Base-by-base conservation (phyloP, 2,888 invertebrate genomes). In the Achlya flavicornis region DNA sequence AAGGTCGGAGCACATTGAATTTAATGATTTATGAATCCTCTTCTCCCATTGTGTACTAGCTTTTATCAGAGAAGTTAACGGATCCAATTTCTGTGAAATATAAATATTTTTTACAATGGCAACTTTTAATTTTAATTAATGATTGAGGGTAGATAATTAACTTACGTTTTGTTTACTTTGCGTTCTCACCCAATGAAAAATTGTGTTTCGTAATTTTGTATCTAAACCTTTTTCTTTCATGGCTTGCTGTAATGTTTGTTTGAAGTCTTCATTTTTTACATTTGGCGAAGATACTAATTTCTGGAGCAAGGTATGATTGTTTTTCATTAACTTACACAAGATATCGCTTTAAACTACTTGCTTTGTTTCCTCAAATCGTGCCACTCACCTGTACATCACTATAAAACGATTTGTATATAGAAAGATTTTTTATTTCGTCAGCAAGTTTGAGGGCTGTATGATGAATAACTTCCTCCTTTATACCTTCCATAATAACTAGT, bases 41-140 rank as follows among this genome's bases (percentile, higher is more conserved):
- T 98, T 97, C 85, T 99, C 99, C 99, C 99, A 99, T 74, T 97
- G 97, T 35, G 96, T 95, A 80, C 98, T 98, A 16, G 97, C 96
- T 89, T 98, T 97, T 76, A 96, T 95, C 62, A 98, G 91, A 80
- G 97, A 98, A 26, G 95, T 95, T 62, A 97, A 83, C 0, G 96
- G 96, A 82, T 97, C 97, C 77, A 92, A 87, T 87, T 94, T 92
- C 93, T 93, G 80, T 63, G 85, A 87, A 61, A 62, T 62, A 63
- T 1, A 70, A 64, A 48, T n/a, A 1, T 38, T 61, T 10, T 57
- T 6, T 33, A 46, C 7, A 7, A 26, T 41, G 35, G 3, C 61
- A 64, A 66, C 41, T 19, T 46, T 33, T 57, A 61, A 12, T 11
- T 64, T 35, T 12, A 19, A 38, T 12, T 3, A 26, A 61, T 1